Percentiles rank a stretch among this genome's conserved stretches.
Conservation (phyloP, 2,888 invertebrate species). For the Metacarcinus magister region DNA sequence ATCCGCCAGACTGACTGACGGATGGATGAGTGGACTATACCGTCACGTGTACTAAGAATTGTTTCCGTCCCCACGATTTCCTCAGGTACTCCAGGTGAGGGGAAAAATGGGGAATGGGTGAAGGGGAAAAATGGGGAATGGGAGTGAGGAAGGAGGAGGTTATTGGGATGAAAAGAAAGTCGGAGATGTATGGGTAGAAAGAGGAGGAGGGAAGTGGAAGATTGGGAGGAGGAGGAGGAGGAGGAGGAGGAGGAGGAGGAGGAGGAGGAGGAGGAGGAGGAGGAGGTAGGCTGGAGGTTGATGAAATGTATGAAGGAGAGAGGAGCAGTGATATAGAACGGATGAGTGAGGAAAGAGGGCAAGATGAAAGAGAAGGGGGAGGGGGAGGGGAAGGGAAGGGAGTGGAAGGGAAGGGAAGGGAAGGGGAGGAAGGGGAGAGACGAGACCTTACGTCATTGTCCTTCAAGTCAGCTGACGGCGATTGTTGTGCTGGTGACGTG, state of each 20-base stretch:
- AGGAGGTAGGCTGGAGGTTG: not conserved
- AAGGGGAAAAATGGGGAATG: not conserved
- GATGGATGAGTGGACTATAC: not conserved
- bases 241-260: conserved; percentile 1
- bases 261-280: not conserved
- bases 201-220: not conserved
- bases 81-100: no score
- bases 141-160: not conserved
- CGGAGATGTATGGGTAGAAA: not conserved
- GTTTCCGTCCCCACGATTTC: not conserved
- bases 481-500: conserved; percentile 32
- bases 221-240: not conserved
- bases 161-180: not conserved
- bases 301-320: not conserved
- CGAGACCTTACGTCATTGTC: conserved; percentile 36
- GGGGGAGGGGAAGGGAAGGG: not conserved
- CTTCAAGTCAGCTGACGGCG: conserved; percentile 35
- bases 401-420: not conserved
- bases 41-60: not conserved
- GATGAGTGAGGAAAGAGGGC: not conserved
- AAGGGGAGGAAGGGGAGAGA: not conserved
- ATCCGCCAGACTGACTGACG: not conserved
- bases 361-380: not conserved
- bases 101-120: not conserved
- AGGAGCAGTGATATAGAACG: not conserved